Evolutionary conservation across 2,888 invertebrate species (phyloP), one percentile per base, ranked within the genome.

Genomic region (Eurytoma californica): DNA sequence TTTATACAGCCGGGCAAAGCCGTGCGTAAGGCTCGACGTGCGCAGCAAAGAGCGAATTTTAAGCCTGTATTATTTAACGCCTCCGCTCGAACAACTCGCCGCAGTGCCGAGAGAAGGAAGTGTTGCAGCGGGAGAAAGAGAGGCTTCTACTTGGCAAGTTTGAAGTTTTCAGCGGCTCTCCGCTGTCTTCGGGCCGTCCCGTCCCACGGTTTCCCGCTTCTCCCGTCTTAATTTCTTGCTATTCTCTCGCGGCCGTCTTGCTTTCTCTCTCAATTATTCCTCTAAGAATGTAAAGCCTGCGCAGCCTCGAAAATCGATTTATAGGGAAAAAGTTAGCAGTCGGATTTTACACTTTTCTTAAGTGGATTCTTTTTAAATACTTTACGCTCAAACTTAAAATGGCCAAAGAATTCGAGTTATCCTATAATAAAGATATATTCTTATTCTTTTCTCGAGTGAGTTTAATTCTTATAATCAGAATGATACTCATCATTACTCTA

Each of bases 61-160:
- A 89, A 89, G 88, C 87, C 86, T 89, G 89, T 89, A 89, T 89
- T 89, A 90, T 90, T 89, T 88, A 90, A 89, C 88, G 88, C 89
- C 88, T 89, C 84, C 84, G 79, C 81, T 83, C 80, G 82, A 83
- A 85, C 65, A 63, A 84, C 82, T 77, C 13, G 47, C 4, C 53
- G 18, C 80, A 30, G 61, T 30, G 39, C 30, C 74, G 75, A 80
- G 75, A 80, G 80, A 79, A 72, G 67, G 67, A 65, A 65, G 28
- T 12, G 24, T 9, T 7, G 72, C 39, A 75, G 72, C 66, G 83
- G 77, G 72, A 79, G 79, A 58, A 72, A 68, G 74, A 57, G 75
- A 65, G 76, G 79, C 73, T 73, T 68, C 77, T 83, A 83, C 83
- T 82, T 82, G 82, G 84, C 77, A 87, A 89, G 87, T 89, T 88